Percentiles rank a stretch among this genome's conserved stretches.
Evolutionary conservation across 2,888 invertebrate genomes (phyloP).

Genomic region (Loripinus fragilis): DNA sequence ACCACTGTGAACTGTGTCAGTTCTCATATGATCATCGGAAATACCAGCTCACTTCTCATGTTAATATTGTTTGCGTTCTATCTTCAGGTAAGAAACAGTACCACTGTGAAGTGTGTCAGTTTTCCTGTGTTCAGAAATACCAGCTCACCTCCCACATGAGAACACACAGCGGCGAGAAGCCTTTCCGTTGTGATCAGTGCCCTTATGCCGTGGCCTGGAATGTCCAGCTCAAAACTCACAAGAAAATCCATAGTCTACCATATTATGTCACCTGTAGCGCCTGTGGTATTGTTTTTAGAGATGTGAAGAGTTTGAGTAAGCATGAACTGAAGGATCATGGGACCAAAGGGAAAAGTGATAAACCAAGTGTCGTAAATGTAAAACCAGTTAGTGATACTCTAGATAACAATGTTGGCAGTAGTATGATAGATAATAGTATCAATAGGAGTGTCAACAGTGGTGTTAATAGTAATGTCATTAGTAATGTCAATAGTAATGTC

Average conservation of each 20-base stretch:
- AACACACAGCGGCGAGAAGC: slow-evolving; percentile 19
- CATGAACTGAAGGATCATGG: slow-evolving; percentile 24
- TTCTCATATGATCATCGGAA: slow-evolving; percentile 19
- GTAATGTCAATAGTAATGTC: background rate
- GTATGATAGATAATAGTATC: background rate
- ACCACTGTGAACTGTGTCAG: slow-evolving; percentile 22
- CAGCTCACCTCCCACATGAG: slow-evolving; percentile 28
- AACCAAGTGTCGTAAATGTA: too few relatives aligned
- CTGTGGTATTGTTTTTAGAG: slow-evolving; percentile 15
- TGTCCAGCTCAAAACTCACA: slow-evolving; percentile 24
- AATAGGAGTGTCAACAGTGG: background rate
- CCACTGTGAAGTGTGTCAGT: slow-evolving; percentile 22
- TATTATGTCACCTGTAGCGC: background rate
- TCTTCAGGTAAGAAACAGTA: slow-evolving; percentile 20
- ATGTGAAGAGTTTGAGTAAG: slow-evolving; percentile 1
- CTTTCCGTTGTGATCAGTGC: slow-evolving; percentile 21
- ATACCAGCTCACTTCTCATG: slow-evolving; percentile 20
- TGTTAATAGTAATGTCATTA: background rate
- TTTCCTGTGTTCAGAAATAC: slow-evolving; percentile 19
- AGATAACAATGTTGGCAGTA: too few relatives aligned
- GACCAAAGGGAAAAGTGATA: background rate
- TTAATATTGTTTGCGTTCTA: too few relatives aligned
- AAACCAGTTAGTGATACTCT: background rate
- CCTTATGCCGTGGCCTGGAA: slow-evolving; percentile 17
- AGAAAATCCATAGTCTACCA: slow-evolving; percentile 7